These are phyloP conservation scores for Prunella himalayana DNA, from an alignment of 2,113 vertebrate genomes.

Conservation along the genomic window DNA sequence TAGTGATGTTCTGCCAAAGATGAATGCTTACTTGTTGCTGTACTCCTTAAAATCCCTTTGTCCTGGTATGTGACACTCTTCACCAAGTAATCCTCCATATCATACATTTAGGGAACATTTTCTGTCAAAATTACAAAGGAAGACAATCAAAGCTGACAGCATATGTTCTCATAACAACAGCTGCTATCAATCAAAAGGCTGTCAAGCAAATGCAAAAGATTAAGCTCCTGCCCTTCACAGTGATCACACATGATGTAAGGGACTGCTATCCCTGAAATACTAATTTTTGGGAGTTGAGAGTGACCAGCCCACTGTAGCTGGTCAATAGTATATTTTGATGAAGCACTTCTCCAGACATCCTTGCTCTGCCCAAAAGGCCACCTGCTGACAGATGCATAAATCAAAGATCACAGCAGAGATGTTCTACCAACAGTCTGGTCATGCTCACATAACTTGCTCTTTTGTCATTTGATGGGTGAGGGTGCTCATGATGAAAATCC, in stretches of 20 bases:
- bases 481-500: neutral
- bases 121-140: neutral
- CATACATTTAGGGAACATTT: neutral
- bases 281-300: neutral
- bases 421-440: neutral
- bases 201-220: neutral
- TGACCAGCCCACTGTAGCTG: neutral
- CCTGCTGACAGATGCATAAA: neutral
- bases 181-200: neutral
- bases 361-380: neutral
- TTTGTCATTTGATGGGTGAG: neutral
- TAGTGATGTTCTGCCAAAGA: neutral
- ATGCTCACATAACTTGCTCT: neutral
- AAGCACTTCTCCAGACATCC: neutral
- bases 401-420: neutral
- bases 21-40: neutral
- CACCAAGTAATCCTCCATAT: neutral
- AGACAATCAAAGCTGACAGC: neutral
- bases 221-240: neutral
- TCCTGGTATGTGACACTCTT: neutral
- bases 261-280: neutral
- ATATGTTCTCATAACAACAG: neutral
- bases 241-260: neutral
- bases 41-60: neutral
- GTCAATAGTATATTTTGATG: neutral